Evolutionary conservation across 2,113 vertebrate genomes (phyloP).

Genomic region (Sisor rabdophorus): DNA sequence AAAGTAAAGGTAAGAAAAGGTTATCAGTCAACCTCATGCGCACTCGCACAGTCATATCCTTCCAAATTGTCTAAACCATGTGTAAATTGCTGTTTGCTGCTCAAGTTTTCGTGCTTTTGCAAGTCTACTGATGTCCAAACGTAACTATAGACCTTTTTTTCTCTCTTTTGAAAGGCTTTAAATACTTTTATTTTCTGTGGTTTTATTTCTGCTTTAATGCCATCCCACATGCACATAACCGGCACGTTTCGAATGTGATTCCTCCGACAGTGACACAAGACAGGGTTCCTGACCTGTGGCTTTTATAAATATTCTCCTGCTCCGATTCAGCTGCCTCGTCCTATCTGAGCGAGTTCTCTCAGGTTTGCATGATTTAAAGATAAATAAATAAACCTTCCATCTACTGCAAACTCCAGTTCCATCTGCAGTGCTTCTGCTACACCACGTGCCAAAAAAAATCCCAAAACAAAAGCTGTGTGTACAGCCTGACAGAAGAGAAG

Average conservation of each 20-base stretch:
- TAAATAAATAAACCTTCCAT: background rate
- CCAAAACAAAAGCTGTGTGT: background rate
- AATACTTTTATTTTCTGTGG: conserved; percentile 6
- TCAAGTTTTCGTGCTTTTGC: conserved; percentile 3
- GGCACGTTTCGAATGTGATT: conserved; percentile 2
- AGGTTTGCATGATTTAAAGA: background rate
- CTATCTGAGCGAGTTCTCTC: background rate
- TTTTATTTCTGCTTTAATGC: conserved; percentile 19
- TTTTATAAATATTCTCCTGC: background rate
- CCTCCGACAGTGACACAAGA: background rate
- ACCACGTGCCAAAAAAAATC: conserved; percentile 32
- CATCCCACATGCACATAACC: background rate
- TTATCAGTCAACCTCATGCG: background rate
- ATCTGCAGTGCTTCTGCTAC: background rate
- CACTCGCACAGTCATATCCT: no score
- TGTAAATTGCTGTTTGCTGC: conserved; percentile 8
- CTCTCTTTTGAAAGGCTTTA: conserved; percentile 30
- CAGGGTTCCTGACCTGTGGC: background rate
- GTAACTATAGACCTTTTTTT: background rate
- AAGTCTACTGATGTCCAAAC: conserved; percentile 9
- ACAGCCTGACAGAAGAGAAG: background rate
- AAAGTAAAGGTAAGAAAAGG: background rate
- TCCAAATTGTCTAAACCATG: conserved; percentile 1
- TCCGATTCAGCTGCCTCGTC: background rate
- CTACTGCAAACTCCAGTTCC: background rate